Evolutionary conservation across 2,113 vertebrate species (phyloP).

Genomic region (Tympanuchus pallidicinctus): DNA sequence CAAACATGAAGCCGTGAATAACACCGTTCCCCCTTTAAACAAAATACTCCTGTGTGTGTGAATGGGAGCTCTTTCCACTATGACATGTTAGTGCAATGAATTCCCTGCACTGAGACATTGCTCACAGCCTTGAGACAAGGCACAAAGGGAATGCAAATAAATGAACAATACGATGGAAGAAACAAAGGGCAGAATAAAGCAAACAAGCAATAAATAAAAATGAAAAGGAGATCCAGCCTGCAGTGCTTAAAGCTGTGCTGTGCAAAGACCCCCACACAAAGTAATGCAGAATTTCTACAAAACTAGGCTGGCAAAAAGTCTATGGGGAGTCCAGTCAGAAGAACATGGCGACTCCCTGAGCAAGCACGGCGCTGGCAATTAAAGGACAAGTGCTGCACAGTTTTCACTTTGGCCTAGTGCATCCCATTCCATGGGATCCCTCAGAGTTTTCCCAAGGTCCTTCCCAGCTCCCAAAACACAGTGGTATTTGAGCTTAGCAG

Average conservation of each 20-base stretch:
- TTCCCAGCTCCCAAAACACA: background rate
- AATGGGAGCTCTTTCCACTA: conserved; percentile 10
- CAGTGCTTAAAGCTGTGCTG: conserved; percentile 8
- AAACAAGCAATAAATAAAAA: background rate
- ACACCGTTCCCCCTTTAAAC: background rate
- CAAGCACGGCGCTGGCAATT: background rate
- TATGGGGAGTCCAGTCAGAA: background rate
- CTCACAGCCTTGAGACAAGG: conserved; percentile 41
- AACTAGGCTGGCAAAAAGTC: background rate
- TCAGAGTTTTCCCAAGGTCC: background rate
- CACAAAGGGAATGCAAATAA: conserved; percentile 48
- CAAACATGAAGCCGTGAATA: background rate
- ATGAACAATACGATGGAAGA: conserved; percentile 50
- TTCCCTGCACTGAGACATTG: background rate
- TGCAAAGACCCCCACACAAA: conserved; percentile 11
- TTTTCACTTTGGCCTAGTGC: background rate
- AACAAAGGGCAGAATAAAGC: conserved; percentile 46
- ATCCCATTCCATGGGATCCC: background rate
- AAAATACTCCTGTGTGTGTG: background rate
- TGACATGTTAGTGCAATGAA: background rate
- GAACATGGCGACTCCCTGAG: background rate
- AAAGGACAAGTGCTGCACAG: background rate
- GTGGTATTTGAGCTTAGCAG: background rate
- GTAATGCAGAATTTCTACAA: conserved; percentile 27
- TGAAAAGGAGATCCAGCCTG: background rate